These are phyloP conservation scores for Pandion haliaetus DNA, from an alignment of 2,113 vertebrate genomes.

Conservation along the genomic window DNA sequence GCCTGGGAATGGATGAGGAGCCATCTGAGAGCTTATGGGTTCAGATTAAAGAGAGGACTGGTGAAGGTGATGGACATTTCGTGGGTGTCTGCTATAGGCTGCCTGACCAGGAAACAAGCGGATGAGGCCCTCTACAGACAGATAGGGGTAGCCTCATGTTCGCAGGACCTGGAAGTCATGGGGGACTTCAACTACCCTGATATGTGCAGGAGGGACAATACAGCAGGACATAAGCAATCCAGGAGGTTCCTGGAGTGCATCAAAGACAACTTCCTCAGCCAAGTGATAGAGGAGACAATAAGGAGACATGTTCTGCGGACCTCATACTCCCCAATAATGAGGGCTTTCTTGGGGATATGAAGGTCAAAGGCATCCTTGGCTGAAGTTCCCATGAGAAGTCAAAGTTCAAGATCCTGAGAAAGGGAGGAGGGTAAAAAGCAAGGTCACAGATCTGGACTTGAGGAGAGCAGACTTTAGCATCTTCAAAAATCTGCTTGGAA, in stretches of 20 bases:
- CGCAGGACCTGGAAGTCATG: background rate
- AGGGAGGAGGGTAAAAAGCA: background rate
- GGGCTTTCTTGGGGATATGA: background rate
- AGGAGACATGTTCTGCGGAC: background rate
- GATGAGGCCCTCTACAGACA: background rate
- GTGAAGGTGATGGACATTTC: background rate
- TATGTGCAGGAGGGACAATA: background rate
- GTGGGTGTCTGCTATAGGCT: background rate
- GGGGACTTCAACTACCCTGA: rapidly evolving
- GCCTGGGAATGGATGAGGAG: background rate
- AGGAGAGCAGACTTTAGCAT: background rate
- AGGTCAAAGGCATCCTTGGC: background rate
- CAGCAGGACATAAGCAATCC: background rate
- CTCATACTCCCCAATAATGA: background rate
- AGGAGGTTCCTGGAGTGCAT: background rate
- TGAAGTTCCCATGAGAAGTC: background rate
- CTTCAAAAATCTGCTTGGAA: background rate
- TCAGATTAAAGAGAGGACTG: background rate
- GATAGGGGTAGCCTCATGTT: background rate
- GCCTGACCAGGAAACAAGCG: background rate
- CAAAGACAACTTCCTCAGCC: background rate
- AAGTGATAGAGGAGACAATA: background rate
- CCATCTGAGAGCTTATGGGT: background rate
- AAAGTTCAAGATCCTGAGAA: background rate
- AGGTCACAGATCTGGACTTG: background rate